These are phyloP conservation scores for Heliocidaris erythrogramma DNA, from an alignment of 35 echinoderm and acorn worm species.

Conservation along the genomic window DNA sequence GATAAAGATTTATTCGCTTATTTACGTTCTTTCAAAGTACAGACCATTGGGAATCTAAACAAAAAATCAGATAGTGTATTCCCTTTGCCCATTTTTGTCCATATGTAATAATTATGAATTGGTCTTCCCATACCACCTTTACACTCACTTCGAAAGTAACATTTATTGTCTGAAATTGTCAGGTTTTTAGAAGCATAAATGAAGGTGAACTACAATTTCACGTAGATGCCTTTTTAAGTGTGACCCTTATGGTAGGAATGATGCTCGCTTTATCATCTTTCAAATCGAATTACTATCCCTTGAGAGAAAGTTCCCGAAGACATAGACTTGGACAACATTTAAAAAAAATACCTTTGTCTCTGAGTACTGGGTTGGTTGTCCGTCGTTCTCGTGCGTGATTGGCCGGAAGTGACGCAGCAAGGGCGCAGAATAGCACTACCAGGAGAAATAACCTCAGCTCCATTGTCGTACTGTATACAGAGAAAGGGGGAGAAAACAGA, in stretches of 20 bases:
- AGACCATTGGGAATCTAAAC: no score
- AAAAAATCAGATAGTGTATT: no score
- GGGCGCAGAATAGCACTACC: constrained; percentile 39
- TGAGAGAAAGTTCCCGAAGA: neutral
- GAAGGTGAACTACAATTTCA: no score
- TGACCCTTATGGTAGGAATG: neutral
- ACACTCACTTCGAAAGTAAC: no score
- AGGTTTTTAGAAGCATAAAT: no score
- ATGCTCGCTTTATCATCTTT: neutral
- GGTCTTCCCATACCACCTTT: no score
- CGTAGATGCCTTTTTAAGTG: no score
- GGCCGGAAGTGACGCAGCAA: constrained; percentile 42
- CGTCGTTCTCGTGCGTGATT: constrained; percentile 26
- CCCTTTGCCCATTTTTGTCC: no score
- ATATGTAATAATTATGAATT: no score
- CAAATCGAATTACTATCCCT: neutral
- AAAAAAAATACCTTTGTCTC: constrained; percentile 29
- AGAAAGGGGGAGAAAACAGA: neutral
- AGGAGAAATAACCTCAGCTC: constrained; percentile 42
- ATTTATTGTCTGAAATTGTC: no score
- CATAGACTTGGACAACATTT: neutral
- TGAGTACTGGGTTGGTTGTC: constrained; percentile 28
- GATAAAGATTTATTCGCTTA: no score
- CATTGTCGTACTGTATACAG: constrained; percentile 38
- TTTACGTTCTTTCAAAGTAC: no score